Percentiles rank a stretch among this genome's conserved stretches.
Conservation (phyloP, 2,888 invertebrate species). For the Plagodis dolabraria region DNA sequence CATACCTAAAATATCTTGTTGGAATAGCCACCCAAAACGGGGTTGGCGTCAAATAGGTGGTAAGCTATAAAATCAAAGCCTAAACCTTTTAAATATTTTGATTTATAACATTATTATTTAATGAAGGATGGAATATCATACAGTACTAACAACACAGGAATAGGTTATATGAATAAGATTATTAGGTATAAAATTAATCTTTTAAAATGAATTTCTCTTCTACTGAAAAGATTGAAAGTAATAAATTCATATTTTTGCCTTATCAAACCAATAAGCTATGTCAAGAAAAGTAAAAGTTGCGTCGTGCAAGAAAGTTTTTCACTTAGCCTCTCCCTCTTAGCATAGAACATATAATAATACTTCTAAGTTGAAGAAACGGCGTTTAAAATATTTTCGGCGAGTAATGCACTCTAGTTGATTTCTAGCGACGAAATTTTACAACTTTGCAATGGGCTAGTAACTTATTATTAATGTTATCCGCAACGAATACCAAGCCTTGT, state of each 20-base stretch:
- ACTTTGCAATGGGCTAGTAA: slow-evolving; percentile 17
- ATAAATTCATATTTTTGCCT: background rate
- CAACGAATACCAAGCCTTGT: background rate
- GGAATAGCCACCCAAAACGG: too few relatives aligned
- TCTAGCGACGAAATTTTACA: slow-evolving; percentile 29
- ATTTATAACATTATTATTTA: too few relatives aligned
- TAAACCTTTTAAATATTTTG: too few relatives aligned
- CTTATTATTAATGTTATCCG: background rate
- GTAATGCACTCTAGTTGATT: slow-evolving; percentile 31
- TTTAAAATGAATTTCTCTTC: too few relatives aligned
- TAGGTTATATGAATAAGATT: too few relatives aligned
- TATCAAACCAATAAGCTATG: slow-evolving; percentile 1
- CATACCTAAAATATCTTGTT: too few relatives aligned
- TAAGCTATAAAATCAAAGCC: too few relatives aligned
- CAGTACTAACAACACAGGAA: too few relatives aligned
- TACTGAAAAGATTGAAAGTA: background rate
- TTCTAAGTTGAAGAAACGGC: slow-evolving; percentile 15
- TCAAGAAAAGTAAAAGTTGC: slow-evolving; percentile 1
- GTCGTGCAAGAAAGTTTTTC: slow-evolving; percentile 15
- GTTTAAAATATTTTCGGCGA: slow-evolving; percentile 29
- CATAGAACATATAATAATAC: too few relatives aligned
- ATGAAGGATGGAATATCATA: too few relatives aligned
- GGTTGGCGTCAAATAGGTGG: too few relatives aligned
- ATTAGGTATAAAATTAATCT: too few relatives aligned
- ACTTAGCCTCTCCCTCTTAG: slow-evolving; percentile 7